Evolutionary conservation across 2,888 invertebrate species (phyloP).

Genomic region (Sinohyriopsis cumingii): DNA sequence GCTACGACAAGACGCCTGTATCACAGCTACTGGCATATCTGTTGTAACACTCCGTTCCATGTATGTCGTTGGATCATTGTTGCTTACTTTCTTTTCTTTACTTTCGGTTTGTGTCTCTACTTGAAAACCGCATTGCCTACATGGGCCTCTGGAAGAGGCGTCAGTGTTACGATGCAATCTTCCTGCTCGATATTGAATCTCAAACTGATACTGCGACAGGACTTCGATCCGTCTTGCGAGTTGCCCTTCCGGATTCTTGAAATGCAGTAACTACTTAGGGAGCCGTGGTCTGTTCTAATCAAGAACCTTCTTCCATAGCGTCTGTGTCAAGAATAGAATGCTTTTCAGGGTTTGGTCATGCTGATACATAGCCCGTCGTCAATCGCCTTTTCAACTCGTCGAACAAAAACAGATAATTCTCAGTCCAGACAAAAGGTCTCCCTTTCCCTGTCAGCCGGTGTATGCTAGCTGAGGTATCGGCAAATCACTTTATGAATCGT

Average conservation of each 20-base stretch:
- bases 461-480: too few species aligned
- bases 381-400: too few species aligned
- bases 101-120: too few species aligned
- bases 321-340: neutral
- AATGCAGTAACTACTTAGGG: conserved; percentile 31
- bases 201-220: conserved; percentile 10
- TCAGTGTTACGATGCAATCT: conserved; percentile 29
- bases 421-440: too few species aligned
- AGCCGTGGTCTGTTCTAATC: conserved; percentile 33
- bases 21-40: neutral
- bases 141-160: conserved; percentile 8
- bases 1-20: neutral
- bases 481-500: too few species aligned
- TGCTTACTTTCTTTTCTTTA: neutral
- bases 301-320: conserved; percentile 24
- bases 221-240: conserved; percentile 16
- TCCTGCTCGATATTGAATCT: too few species aligned
- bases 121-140: conserved; percentile 12
- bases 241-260: conserved; percentile 22
- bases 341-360: too few species aligned
- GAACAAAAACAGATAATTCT: too few species aligned
- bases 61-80: neutral
- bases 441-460: too few species aligned
- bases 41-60: neutral
- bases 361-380: too few species aligned